Evolutionary conservation across 2,888 invertebrate genomes (phyloP), one percentile per base, ranked within the genome.

Genomic region (Sinodicranocentrus sp.): DNA sequence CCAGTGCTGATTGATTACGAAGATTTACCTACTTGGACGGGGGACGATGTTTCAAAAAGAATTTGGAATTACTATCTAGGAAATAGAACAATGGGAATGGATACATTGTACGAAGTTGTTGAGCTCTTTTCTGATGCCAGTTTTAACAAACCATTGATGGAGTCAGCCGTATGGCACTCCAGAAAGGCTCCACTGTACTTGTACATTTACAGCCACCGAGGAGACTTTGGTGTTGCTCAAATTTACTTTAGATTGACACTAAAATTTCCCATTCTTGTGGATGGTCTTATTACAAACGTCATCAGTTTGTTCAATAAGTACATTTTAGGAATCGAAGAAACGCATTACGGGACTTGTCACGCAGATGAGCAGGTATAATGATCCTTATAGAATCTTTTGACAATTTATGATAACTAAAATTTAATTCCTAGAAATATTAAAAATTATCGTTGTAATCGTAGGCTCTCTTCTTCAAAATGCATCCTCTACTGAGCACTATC

Each of bases 1-100:
- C 87, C 87, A 23, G 67, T 70, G 0, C 68, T 87, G 0, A 57
- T 87, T 23, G 87, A 87, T 57, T 87, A 79, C 39, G 87, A 87
- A 75, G 83, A 85, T 48, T 44, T 84, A 19, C 73, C 79, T 3
- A n/a, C n/a, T 2, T 48, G 79, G 54, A 44, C 71, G 8, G 33
- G 78, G 21, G 48, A 76, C 39, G 75, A 84, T 44, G 82, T 85
- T n/a, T 85, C 87, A 0, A 52, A 61, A 17, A 43, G 73, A 68
- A 75, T 87, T 13, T 80, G 79, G 76, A 73, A 82, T 19, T 85
- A 63, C 25, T 87, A 87, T 19, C 44, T 87, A 44, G 84, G 82
- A 52, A 83, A 84, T 33, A 65, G 71, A 26, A 43, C 82, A n/a
- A 63, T 77, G 33, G 78, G 72, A 57, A 73, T 84, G 76, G 82